Evolutionary conservation across 2,888 invertebrate species (phyloP), one percentile per base, ranked within the genome.

Genomic region (Rotaria sp.): DNA sequence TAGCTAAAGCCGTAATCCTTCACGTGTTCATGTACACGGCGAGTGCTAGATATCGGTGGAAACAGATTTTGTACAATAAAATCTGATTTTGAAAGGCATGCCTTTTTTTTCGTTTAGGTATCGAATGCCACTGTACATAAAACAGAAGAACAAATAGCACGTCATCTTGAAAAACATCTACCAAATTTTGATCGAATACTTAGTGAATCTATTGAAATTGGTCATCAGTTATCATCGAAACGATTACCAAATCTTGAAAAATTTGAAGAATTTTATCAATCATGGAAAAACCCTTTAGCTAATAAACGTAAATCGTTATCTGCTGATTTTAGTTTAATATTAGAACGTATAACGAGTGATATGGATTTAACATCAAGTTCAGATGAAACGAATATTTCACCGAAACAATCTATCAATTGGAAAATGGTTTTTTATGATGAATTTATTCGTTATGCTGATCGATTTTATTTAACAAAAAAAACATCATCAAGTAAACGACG

Each of bases 171-270:
- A n/a, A 80, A 80, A 41, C 41, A 80, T 80, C 15, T 80, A n/a
- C 80, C 80, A 4, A 80, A 80, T 45, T 80, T 80, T n/a, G 45
- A 80, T 80, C 80, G n/a, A 45, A 45, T 80, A 80, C 45, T 80
- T n/a, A 26, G 13, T 45, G 80, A 80, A 80, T 26, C 35, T 26
- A 80, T 80, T n/a, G 45, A 80, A 45, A 10, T 45, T n/a, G 80
- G 80, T 26, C 41, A 80, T 45, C 41, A 80, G n/a, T 45, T 80
- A 80, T 24, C 45, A 45, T 38, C 67, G 1, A 67, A 67, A 67
- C 41, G 45, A 38, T 45, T 80, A n/a, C 41, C 45, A n/a, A 80
- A 80, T 80, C n/a, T 80, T 11, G 45, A 41, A 45, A 80, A 80
- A 80, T 80, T 80, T 18, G 45, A 80, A n/a, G 80, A 41, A n/a